Evolutionary conservation across 2,797 vertebrate species (phyloP).

Genomic region (Hozukius guyotensis): DNA sequence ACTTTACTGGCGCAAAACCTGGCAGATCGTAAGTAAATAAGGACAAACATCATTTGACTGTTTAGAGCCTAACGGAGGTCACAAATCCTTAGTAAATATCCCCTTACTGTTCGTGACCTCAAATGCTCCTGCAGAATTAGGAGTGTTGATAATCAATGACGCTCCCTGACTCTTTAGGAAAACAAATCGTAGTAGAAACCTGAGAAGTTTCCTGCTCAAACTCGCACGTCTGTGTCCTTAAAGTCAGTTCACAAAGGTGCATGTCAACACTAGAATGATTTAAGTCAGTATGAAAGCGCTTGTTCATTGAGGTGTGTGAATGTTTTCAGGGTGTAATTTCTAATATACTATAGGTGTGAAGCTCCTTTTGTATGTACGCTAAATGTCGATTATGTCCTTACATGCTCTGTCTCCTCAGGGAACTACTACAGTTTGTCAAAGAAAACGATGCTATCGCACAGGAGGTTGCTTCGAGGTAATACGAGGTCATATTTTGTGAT

Average conservation of each 20-base stretch:
- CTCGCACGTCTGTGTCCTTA: background rate
- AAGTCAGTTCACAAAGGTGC: background rate
- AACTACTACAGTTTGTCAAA: slow-evolving; percentile 91
- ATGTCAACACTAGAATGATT: background rate
- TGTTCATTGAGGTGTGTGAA: background rate
- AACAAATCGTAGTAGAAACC: background rate
- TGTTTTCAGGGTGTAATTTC: background rate
- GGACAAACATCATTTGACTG: background rate
- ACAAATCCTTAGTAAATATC: background rate
- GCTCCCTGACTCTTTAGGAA: too few relatives aligned
- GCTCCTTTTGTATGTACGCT: background rate
- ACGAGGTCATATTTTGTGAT: background rate
- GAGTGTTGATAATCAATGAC: too few relatives aligned
- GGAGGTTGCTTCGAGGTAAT: slow-evolving; percentile 90
- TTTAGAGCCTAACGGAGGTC: background rate
- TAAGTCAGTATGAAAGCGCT: background rate
- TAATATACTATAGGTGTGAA: background rate
- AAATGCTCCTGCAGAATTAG: too few relatives aligned
- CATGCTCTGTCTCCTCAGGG: slow-evolving; percentile 76
- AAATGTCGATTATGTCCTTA: background rate
- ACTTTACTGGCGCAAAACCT: background rate
- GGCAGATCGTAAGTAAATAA: too few relatives aligned
- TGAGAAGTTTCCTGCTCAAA: background rate
- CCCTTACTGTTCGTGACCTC: too few relatives aligned
- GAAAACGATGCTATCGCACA: slow-evolving; percentile 90